Conservation (phyloP, 2,113 vertebrate species). For the Pelobates fuscus region DNA sequence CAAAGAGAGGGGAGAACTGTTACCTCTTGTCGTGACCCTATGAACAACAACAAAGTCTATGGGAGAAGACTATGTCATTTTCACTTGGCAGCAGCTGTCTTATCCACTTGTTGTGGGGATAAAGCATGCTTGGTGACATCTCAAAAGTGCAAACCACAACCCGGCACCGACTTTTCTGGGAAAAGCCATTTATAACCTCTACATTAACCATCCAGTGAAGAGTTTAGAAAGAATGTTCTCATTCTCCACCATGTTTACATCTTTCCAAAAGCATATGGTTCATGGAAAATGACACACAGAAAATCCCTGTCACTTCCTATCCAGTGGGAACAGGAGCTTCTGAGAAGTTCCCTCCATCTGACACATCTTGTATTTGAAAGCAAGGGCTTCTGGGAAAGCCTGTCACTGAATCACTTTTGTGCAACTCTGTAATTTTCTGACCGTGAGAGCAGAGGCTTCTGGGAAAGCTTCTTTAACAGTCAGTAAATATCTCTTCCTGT, state of each 20-base stretch:
- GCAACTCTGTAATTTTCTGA: slow-evolving; percentile 9
- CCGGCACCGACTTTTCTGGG: neutral
- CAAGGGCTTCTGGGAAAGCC: slow-evolving; percentile 47
- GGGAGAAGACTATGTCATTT: slow-evolving; percentile 15
- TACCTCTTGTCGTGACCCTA: slow-evolving; percentile 16
- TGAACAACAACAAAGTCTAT: slow-evolving; percentile 7
- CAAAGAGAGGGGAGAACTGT: slow-evolving; percentile 8
- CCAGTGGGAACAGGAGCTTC: slow-evolving; percentile 37
- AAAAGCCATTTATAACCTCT: slow-evolving; percentile 39
- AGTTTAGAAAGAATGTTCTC: slow-evolving; percentile 1
- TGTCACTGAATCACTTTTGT: slow-evolving; percentile 26
- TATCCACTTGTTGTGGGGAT: slow-evolving; percentile 6
- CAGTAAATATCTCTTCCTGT: slow-evolving; percentile 29
- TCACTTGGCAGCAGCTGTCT: slow-evolving; percentile 17
- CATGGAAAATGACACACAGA: slow-evolving; percentile 12
- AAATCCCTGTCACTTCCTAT: slow-evolving; percentile 21
- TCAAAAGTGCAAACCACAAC: slow-evolving; percentile 19
- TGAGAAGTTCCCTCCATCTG: slow-evolving; percentile 46
- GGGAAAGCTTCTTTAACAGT: slow-evolving; percentile 39
- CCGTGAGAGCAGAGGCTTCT: slow-evolving; percentile 39
- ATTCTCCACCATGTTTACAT: neutral
- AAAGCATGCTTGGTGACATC: slow-evolving; percentile 2
- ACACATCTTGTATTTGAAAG: slow-evolving; percentile 27
- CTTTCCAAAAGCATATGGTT: slow-evolving; percentile 8
- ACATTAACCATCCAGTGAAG: neutral